These are phyloP conservation scores for Perizoma affinitatum DNA, from an alignment of 2,888 invertebrate genomes.

Conservation along the genomic window DNA sequence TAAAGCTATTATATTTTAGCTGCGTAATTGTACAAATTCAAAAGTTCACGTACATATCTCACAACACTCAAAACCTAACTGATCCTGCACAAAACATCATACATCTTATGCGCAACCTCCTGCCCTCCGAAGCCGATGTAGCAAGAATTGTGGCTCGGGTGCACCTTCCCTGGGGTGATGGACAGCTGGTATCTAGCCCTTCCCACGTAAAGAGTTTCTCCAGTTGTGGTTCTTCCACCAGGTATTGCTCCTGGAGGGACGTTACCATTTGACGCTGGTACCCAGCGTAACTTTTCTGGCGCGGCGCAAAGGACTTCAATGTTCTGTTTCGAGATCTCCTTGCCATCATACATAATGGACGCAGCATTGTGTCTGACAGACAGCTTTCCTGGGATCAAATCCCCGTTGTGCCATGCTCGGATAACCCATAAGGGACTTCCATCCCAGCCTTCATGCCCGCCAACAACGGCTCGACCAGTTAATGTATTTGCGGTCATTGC, in stretches of 20 bases:
- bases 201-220: constrained; percentile 82
- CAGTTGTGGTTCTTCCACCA: constrained; percentile 77
- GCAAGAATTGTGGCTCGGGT: constrained; percentile 70
- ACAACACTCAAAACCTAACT: constrained; percentile 48
- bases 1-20: not conserved
- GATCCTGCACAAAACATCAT: constrained; percentile 71
- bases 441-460: constrained; percentile 80
- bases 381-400: constrained; percentile 76
- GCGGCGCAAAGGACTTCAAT: constrained; percentile 72
- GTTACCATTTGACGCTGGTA: constrained; percentile 78
- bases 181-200: constrained; percentile 83
- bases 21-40: not conserved
- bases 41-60: constrained; percentile 13
- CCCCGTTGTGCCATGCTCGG: constrained; percentile 73
- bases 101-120: constrained; percentile 72
- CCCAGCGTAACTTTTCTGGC: constrained; percentile 76
- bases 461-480: constrained; percentile 70
- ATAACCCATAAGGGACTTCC: constrained; percentile 79
- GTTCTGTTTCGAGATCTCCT: constrained; percentile 74
- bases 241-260: constrained; percentile 82
- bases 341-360: constrained; percentile 67
- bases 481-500: constrained; percentile 62
- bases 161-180: constrained; percentile 84
- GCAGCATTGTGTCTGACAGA: constrained; percentile 74
- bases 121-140: constrained; percentile 72